A percentile compares a stretch with the other conserved stretches of the same genome.
Conservation (phyloP, 2,797 vertebrate species). For the Rhinichthys osculus region DNA sequence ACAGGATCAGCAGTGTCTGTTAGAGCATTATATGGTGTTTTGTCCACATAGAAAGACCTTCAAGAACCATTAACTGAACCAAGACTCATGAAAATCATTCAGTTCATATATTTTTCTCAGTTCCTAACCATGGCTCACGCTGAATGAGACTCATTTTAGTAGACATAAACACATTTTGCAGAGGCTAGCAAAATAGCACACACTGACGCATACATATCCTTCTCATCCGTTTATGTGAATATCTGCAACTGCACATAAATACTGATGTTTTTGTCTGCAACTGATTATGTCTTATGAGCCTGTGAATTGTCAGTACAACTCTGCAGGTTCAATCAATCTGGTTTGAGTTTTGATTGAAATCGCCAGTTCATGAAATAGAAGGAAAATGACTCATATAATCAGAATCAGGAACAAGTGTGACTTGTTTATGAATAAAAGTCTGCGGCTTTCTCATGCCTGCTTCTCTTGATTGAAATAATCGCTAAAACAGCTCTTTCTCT, state of each 20-base stretch:
- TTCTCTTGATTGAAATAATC: conserved; percentile 3
- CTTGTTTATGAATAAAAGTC: neutral
- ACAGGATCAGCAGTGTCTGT: neutral
- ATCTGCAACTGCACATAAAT: conserved; percentile 6
- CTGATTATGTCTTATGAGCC: conserved; percentile 3
- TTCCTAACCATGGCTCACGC: neutral
- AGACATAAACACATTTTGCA: neutral
- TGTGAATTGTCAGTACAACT: conserved; percentile 12
- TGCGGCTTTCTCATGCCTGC: neutral
- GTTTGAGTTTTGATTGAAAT: conserved; percentile 6
- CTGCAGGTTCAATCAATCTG: conserved; percentile 23
- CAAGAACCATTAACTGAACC: neutral
- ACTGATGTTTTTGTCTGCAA: neutral
- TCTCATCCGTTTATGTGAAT: neutral
- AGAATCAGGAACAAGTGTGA: conserved; percentile 11
- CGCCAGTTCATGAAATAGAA: conserved; percentile 17
- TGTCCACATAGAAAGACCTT: neutral
- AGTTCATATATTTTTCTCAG: neutral
- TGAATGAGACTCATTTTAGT: neutral
- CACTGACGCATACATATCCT: neutral
- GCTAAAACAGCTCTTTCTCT: neutral
- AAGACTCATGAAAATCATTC: neutral
- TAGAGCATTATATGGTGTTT: neutral
- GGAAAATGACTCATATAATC: neutral
- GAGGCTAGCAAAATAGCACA: neutral